Base-by-base conservation (phyloP, 1,140 invertebrate genomes). In the Leptopilina boulardi region DNA sequence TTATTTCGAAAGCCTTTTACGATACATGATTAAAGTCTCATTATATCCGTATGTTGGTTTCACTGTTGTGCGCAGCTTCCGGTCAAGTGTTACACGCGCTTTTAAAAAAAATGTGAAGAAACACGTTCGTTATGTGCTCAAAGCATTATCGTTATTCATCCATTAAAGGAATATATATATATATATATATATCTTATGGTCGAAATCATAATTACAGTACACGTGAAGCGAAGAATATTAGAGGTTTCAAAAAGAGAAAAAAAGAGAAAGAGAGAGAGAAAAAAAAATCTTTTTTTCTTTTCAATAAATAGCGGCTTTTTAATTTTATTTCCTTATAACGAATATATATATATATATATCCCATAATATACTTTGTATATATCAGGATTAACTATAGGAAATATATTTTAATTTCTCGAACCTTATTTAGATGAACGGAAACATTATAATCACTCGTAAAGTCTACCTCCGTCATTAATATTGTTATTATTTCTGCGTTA, bases 11-110 rank as follows among this genome's bases (percentile, higher is more conserved):
- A 66, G 23, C 59, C 59, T 66, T 66, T 66, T 66, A 66, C 59
- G 59, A 66, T 66, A 66, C 59, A 66, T 66, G 59, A 66, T 66
- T 66, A 66, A 66, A 66, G 59, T 66, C 59, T 66, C 59, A 66
- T 66, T 66, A n/a, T n/a, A 66, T 66, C 59, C 59, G 59, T 66
- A 66, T 66, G 59, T 66, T 66, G 59, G 59, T 11, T 66, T 30
- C 59, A 66, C 21, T 66, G 59, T 30, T 30, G 13, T 15, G n/a
- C n/a, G n/a, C 59, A 66, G 59, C 59, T 66, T 66, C 59, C 59
- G 59, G 59, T 66, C 23, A 30, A 66, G 10, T 15, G 59, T 66
- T 66, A 66, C 59, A 23, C 59, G n/a, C n/a, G n/a, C n/a, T n/a
- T n/a, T 38, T 38, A 3, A 30, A 30, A 30, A 66, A 66, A 66